Conservation (phyloP, 2,113 vertebrate genomes). For the Bungarus multicinctus region DNA sequence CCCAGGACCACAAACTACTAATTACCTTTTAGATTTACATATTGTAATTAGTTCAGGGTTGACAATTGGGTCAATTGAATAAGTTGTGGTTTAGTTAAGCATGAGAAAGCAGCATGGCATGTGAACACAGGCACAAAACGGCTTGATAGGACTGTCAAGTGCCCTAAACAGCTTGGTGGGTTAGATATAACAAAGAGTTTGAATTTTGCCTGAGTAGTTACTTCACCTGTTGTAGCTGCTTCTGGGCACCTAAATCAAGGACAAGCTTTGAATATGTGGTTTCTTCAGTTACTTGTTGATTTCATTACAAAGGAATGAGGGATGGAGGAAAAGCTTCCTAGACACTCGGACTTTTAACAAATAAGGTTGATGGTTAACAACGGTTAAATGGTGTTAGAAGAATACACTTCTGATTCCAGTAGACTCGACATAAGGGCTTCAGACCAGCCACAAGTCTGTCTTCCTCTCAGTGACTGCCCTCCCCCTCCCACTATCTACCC, state of each 20-base stretch:
- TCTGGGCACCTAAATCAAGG: neutral
- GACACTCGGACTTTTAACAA: neutral
- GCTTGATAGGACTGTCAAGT: neutral
- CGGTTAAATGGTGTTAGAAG: neutral
- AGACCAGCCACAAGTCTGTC: neutral
- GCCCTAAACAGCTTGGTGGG: neutral
- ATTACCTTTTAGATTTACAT: neutral
- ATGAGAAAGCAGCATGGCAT: neutral
- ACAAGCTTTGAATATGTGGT: neutral
- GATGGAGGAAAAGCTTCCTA: neutral
- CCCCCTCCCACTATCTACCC: neutral
- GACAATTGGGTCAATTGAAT: neutral
- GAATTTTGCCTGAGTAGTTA: neutral
- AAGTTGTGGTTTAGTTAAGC: neutral
- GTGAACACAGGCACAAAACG: neutral
- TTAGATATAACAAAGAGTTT: neutral
- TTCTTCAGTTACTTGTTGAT: neutral
- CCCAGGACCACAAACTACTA: neutral
- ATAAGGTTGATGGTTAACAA: neutral
- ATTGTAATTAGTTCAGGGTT: neutral
- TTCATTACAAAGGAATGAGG: neutral
- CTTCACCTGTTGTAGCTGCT: neutral
- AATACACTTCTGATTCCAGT: neutral
- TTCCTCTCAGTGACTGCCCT: neutral
- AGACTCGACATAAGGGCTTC: neutral